Evolutionary conservation across 2,888 invertebrate species (phyloP).

Genomic region (Andrena trimmerana): DNA sequence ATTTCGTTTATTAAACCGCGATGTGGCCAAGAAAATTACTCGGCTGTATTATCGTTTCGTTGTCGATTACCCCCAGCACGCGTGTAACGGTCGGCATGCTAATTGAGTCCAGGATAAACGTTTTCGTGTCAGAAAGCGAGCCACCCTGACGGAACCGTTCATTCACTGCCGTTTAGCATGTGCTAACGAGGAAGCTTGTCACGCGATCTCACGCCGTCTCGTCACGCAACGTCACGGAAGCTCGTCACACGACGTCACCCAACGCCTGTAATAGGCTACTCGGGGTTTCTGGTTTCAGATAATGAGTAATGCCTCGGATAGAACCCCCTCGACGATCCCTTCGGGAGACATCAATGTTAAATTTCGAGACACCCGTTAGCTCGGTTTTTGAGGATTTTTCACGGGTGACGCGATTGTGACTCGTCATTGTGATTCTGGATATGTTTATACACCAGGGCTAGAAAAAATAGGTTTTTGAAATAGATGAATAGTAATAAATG

Average conservation of each 20-base stretch:
- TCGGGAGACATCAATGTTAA: no score
- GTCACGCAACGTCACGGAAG: constrained; percentile 43
- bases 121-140: constrained; percentile 54
- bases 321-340: not conserved
- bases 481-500: no score
- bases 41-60: constrained; percentile 62
- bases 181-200: constrained; percentile 59
- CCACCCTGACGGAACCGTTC: constrained; percentile 39
- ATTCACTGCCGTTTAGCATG: constrained; percentile 61
- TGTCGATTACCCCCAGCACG: constrained; percentile 39
- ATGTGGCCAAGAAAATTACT: constrained; percentile 39
- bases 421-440: no score
- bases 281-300: constrained; percentile 26
- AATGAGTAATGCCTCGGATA: constrained; percentile 32
- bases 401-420: no score
- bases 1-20: constrained; percentile 64
- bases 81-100: constrained; percentile 47
- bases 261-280: not conserved
- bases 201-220: constrained; percentile 29
- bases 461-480: no score
- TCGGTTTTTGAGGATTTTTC: no score
- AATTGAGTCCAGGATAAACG: constrained; percentile 55
- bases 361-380: no score
- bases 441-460: no score
- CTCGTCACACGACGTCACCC: constrained; percentile 24